These are phyloP conservation scores for Lampropteryx suffumata DNA, from an alignment of 2,888 invertebrate species.

Conservation along the genomic window DNA sequence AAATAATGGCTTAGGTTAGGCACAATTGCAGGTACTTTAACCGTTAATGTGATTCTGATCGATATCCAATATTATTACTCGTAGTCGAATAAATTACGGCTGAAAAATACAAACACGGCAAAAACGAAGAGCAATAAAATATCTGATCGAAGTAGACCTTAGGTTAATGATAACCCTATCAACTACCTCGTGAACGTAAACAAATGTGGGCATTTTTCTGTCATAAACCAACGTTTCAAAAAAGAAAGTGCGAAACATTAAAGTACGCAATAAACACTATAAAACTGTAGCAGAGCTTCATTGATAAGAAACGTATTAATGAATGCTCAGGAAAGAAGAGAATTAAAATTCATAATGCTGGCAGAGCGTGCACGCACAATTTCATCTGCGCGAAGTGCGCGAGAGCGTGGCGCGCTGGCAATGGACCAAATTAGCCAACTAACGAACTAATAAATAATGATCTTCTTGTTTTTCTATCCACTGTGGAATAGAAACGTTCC, in stretches of 20 bases:
- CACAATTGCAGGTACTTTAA: no score
- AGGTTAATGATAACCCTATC: no score
- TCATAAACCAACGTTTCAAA: not conserved
- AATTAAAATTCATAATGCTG: conserved; percentile 55
- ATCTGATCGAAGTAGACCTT: conserved; percentile 8
- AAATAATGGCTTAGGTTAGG: conserved; percentile 37
- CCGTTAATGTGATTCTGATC: conserved; percentile 80
- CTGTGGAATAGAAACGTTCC: conserved; percentile 77
- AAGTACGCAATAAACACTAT: not conserved
- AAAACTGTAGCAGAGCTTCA: conserved; percentile 9
- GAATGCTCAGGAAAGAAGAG: conserved; percentile 45
- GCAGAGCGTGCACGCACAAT: conserved; percentile 66
- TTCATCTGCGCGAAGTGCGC: conserved; percentile 67
- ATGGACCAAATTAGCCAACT: conserved; percentile 81
- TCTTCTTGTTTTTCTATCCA: conserved; percentile 82
- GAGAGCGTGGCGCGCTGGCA: conserved; percentile 80
- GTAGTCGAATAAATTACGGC: conserved; percentile 59
- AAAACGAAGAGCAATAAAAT: conserved; percentile 16
- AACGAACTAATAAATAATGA: conserved; percentile 82
- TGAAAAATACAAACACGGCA: conserved; percentile 19
- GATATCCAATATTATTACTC: conserved; percentile 67
- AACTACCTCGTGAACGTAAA: conserved; percentile 4
- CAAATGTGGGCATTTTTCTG: not conserved
- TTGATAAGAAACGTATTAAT: conserved; percentile 21
- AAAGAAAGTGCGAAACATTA: not conserved